These are phyloP conservation scores for Stichopus chloronotus DNA, from an alignment of 35 echinoderm and acorn worm genomes.

Conservation along the genomic window DNA sequence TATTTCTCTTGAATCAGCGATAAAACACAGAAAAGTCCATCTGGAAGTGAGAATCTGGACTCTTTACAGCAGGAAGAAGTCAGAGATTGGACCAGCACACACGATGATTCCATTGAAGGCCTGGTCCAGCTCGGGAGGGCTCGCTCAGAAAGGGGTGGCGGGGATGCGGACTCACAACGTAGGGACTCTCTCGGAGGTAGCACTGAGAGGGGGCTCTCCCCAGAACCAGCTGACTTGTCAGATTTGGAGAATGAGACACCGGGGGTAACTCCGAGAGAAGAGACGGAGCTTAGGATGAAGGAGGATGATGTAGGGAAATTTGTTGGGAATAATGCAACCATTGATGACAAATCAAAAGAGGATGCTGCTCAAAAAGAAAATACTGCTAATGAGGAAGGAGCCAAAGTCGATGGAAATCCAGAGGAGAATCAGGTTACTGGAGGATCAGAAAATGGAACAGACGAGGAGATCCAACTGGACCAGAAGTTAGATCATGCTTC, in stretches of 20 bases:
- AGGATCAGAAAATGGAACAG: background rate
- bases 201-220: slow-evolving; percentile 36
- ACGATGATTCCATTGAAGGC: slow-evolving; percentile 41
- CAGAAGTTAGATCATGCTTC: background rate
- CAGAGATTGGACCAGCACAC: background rate
- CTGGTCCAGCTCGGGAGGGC: slow-evolving; percentile 37
- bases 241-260: slow-evolving; percentile 14
- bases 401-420: background rate
- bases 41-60: background rate
- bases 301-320: background rate
- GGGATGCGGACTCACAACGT: slow-evolving; percentile 12
- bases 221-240: slow-evolving; percentile 45
- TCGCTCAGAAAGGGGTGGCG: slow-evolving; percentile 25
- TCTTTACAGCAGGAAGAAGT: background rate
- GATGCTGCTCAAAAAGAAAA: background rate
- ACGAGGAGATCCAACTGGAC: background rate
- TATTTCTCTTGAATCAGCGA: no score
- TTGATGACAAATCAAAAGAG: background rate
- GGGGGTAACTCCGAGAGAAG: background rate
- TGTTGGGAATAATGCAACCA: background rate
- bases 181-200: slow-evolving; percentile 7
- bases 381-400: background rate
- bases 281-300: background rate
- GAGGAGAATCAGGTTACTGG: background rate
- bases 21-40: background rate